These are phyloP conservation scores for Dasyprocta punctata DNA, from an alignment of 2,113 vertebrate genomes.

Conservation along the genomic window DNA sequence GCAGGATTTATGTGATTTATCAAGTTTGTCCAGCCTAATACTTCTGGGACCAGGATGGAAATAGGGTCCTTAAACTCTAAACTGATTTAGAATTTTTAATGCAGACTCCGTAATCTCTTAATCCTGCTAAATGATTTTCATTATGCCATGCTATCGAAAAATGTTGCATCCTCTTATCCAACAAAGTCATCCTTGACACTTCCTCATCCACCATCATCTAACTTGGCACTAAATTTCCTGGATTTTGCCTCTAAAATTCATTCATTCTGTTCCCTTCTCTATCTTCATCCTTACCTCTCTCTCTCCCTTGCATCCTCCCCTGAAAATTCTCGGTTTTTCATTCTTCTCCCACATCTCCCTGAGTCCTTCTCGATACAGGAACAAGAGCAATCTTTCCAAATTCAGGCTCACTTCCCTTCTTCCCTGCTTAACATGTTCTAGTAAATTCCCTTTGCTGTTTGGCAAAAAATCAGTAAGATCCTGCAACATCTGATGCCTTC, in stretches of 20 bases:
- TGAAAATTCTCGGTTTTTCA: neutral
- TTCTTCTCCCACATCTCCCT: neutral
- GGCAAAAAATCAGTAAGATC: neutral
- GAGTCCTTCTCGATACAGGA: neutral
- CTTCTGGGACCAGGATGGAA: neutral
- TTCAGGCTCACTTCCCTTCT: neutral
- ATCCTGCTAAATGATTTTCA: neutral
- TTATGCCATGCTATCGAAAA: neutral
- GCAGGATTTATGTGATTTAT: constrained; percentile 14
- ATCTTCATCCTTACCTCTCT: neutral
- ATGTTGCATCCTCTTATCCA: neutral
- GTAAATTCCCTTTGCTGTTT: neutral
- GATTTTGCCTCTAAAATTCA: neutral
- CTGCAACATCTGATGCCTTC: neutral
- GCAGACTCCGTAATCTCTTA: neutral
- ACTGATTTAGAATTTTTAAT: neutral
- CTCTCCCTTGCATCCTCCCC: neutral
- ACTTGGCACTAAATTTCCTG: neutral
- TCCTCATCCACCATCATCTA: neutral
- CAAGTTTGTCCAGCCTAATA: neutral
- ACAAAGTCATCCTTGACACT: neutral
- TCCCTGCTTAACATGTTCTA: neutral
- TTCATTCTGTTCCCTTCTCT: neutral
- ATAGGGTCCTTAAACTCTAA: neutral
- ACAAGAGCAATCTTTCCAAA: neutral